Conservation (phyloP, 1,140 invertebrate genomes). For the Micrasema longulum region DNA sequence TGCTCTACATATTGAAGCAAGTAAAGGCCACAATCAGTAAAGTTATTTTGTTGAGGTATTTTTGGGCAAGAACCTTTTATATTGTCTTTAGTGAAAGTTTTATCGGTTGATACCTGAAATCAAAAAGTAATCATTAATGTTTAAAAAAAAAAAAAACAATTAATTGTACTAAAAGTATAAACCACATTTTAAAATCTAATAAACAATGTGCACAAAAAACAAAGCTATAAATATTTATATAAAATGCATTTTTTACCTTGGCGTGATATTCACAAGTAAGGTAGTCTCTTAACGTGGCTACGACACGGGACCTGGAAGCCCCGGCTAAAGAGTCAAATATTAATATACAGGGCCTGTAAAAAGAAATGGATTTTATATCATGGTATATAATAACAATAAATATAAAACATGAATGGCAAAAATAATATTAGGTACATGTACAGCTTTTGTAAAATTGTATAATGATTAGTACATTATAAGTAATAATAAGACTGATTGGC, state of each 20-base stretch:
- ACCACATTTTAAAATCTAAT: no score
- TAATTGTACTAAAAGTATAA: no score
- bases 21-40: slow-evolving; percentile 96
- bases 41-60: slow-evolving; percentile 97
- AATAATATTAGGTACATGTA: no score
- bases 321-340: slow-evolving; percentile 94
- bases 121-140: no score
- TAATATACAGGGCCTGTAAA: slow-evolving; percentile 86
- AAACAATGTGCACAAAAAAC: no score
- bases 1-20: slow-evolving; percentile 95
- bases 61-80: slow-evolving; percentile 87
- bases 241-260: slow-evolving; percentile 70
- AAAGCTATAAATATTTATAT: no score
- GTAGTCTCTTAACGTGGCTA: slow-evolving; percentile 90
- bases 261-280: slow-evolving; percentile 89
- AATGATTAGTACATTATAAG: no score
- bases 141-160: no score
- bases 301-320: slow-evolving; percentile 82
- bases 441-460: no score
- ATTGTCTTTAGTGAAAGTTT: slow-evolving; percentile 80
- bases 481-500: no score
- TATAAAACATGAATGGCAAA: no score
- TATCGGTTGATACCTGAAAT: slow-evolving; percentile 66
- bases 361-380: slow-evolving; percentile 21
- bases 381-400: no score